Conservation (phyloP, 1,140 invertebrate genomes). For the Bombus confusus region DNA sequence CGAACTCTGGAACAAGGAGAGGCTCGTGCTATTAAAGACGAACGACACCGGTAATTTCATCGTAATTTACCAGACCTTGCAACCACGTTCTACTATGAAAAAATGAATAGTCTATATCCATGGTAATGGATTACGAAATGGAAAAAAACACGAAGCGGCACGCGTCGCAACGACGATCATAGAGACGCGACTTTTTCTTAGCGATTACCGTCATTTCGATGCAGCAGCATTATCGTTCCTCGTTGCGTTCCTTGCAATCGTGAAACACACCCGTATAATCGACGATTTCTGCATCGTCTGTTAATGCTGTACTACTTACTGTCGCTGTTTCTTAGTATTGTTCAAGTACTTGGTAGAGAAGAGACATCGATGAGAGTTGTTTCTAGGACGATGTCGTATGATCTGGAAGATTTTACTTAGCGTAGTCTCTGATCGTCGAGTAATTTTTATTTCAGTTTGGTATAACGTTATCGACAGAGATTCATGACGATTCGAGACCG, state of each 20-base stretch:
- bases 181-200: slow-evolving; percentile 23
- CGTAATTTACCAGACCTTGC: not conserved
- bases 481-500: not conserved
- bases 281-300: slow-evolving; percentile 15
- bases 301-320: not conserved
- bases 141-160: not conserved
- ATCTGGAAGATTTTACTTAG: not conserved
- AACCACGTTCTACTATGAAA: not conserved
- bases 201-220: slow-evolving; percentile 37
- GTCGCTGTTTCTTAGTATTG: slow-evolving; percentile 6
- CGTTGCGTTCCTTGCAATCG: slow-evolving; percentile 2
- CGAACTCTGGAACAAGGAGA: not conserved
- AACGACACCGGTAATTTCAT: not conserved
- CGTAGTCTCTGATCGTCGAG: too few species aligned
- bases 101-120: too few species aligned
- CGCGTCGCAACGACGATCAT: slow-evolving; percentile 9
- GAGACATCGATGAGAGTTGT: not conserved
- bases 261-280: slow-evolving; percentile 20
- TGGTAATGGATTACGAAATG: slow-evolving; percentile 15
- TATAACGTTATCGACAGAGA: not conserved
- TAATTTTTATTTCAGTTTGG: not conserved
- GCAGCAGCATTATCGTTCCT: slow-evolving; percentile 6
- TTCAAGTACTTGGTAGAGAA: too few species aligned
- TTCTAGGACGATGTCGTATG: not conserved
- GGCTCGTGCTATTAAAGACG: not conserved